Evolutionary conservation across 2,888 invertebrate species (phyloP), one percentile per base, ranked within the genome.

Genomic region (Pollenia amentaria): DNA sequence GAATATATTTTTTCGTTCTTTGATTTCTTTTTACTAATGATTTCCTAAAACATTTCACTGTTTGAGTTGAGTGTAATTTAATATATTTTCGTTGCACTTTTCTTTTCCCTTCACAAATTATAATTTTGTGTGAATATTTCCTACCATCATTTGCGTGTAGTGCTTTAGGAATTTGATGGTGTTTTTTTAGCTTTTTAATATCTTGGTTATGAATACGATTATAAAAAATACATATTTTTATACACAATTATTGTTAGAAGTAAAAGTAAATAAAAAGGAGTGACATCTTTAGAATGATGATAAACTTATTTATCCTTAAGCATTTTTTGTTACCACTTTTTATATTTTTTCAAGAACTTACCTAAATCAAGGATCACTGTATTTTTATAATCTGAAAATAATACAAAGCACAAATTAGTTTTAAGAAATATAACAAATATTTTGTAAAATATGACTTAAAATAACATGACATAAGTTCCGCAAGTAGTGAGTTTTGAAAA

Each of bases 31-130:
- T 3, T 60, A 40, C 44, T 81, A 81, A 85, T 77, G 81, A 81
- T 80, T 21, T 85, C 77, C 76, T 65, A 72, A 67, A 81, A 80
- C 76, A 80, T 67, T 81, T 67, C 60, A 77, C 73, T 81, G 67
- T 70, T 72, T 60, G 29, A 53, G 46, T 53, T 60, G 21, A 14
- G 9, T 29, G 12, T 44, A 44, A 79, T 60, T 65, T 70, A 7
- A 18, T 55, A 7, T 60, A n/a, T 53, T 51, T 44, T 21, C 46
- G 55, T 14, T 53, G 21, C 18, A 55, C 38, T 65, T 29, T 4
- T 55, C 12, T 69, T 44, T 51, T 8, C 10, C 11, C 7, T 16
- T 0, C 12, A 8, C n/a, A 67, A 14, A 55, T 60, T 21, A 42
- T 21, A 14, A 7, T 16, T n/a, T 51, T 16, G 11, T 51, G 42